Evolutionary conservation across 2,797 vertebrate genomes (phyloP).

Genomic region (Sandelia bainsii): DNA sequence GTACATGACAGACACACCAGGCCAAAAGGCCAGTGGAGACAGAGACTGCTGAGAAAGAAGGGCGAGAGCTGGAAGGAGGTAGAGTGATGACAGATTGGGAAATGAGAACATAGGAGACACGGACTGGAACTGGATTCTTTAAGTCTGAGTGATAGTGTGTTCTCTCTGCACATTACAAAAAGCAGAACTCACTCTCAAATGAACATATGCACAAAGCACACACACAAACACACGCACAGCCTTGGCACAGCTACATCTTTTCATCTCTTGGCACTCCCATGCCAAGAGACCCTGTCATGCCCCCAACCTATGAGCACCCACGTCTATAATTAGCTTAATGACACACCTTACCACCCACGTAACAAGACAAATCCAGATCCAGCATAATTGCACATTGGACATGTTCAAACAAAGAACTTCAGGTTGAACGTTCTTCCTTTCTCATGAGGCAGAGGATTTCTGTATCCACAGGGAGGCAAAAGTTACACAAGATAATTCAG

Average conservation of each 20-base stretch:
- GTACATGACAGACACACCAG: conserved; percentile 53
- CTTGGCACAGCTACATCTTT: conserved; percentile 22
- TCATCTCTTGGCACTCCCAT: conserved; percentile 31
- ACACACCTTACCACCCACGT: conserved; percentile 79
- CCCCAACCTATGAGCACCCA: conserved; percentile 60
- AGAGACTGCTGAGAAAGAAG: conserved; percentile 42
- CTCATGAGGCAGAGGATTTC: conserved; percentile 57
- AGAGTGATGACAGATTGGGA: conserved; percentile 57
- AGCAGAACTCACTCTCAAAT: background rate
- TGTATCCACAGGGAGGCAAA: conserved; percentile 50
- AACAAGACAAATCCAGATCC: conserved; percentile 72
- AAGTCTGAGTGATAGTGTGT: conserved; percentile 13
- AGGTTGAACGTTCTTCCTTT: conserved; percentile 59
- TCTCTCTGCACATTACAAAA: conserved; percentile 13
- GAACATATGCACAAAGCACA: conserved; percentile 13
- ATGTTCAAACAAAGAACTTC: conserved; percentile 71
- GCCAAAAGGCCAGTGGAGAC: conserved; percentile 55
- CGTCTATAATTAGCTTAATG: conserved; percentile 75
- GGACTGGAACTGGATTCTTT: conserved; percentile 42
- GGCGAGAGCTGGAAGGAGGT: conserved; percentile 34
- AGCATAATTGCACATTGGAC: conserved; percentile 73
- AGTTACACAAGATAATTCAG: conserved; percentile 19
- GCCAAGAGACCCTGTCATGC: conserved; percentile 67
- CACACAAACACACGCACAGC: background rate
- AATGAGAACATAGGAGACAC: conserved; percentile 57